These are phyloP conservation scores for Lithophane ornitopus DNA, from an alignment of 2,888 invertebrate species.

Conservation along the genomic window DNA sequence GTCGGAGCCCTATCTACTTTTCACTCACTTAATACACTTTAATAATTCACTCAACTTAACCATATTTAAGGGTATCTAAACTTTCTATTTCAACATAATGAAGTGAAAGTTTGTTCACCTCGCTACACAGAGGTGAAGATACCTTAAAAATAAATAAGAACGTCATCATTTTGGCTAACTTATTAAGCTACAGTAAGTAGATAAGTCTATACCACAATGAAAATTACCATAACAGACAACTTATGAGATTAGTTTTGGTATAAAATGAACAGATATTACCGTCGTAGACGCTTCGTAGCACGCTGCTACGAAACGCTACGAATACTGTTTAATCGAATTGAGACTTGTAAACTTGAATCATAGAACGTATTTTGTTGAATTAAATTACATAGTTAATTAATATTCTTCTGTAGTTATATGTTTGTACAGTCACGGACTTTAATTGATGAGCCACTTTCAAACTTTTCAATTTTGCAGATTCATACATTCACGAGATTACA, in stretches of 20 bases:
- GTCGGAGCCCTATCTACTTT: slow-evolving; percentile 43
- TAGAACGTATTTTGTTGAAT: background rate
- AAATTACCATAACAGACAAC: slow-evolving; percentile 42
- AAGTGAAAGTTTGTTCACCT: background rate
- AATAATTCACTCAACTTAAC: slow-evolving; percentile 59
- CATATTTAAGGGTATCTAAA: slow-evolving; percentile 34
- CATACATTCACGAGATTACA: too few relatives aligned
- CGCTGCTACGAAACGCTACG: slow-evolving; percentile 50
- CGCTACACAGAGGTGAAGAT: slow-evolving; percentile 18
- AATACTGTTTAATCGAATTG: slow-evolving; percentile 8
- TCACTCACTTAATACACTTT: slow-evolving; percentile 61
- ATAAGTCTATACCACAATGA: slow-evolving; percentile 27
- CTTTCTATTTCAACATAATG: slow-evolving; percentile 33
- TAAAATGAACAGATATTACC: slow-evolving; percentile 35
- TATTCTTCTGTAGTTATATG: slow-evolving; percentile 5
- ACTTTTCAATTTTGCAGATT: too few relatives aligned
- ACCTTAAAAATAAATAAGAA: slow-evolving; percentile 18
- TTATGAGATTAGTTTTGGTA: slow-evolving; percentile 28
- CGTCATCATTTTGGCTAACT: slow-evolving; percentile 24
- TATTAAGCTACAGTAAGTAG: slow-evolving; percentile 34
- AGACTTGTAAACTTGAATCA: background rate
- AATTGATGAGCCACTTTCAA: too few relatives aligned
- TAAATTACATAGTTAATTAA: background rate
- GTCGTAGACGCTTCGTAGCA: slow-evolving; percentile 44
- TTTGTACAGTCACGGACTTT: too few relatives aligned